Conservation (phyloP, 1,140 invertebrate genomes). For the Brevipalpus yothersi region DNA sequence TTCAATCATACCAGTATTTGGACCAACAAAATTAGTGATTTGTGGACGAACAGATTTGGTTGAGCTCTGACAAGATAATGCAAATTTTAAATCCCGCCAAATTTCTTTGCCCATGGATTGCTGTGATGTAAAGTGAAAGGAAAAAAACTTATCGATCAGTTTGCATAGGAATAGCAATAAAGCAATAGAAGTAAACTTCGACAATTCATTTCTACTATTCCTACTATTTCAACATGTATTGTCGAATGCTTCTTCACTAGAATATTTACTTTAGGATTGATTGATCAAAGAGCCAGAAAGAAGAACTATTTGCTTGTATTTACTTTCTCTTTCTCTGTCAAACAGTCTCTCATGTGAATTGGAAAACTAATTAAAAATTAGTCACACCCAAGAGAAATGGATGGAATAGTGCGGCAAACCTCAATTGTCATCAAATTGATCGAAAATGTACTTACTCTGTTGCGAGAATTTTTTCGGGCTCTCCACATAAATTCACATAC, state of each 20-base stretch:
- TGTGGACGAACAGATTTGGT: too few species aligned
- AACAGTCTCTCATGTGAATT: not conserved
- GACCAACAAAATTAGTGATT: too few species aligned
- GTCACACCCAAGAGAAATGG: not conserved
- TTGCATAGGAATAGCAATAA: not conserved
- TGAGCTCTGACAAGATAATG: constrained; percentile 37
- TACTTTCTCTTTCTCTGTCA: not conserved
- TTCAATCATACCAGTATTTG: too few species aligned
- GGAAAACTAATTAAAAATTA: not conserved
- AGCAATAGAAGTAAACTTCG: not conserved
- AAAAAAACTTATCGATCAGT: not conserved
- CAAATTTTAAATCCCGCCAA: constrained; percentile 74
- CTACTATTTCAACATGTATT: too few species aligned
- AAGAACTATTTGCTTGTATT: not conserved
- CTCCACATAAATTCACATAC: constrained; percentile 12
- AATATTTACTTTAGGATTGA: not conserved
- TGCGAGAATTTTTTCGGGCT: not conserved
- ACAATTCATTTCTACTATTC: not conserved
- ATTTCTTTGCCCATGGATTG: constrained; percentile 84
- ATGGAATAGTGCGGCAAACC: not conserved
- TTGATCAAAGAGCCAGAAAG: not conserved
- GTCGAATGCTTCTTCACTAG: not conserved
- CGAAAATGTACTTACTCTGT: not conserved
- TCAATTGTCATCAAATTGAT: not conserved
- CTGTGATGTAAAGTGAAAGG: constrained; percentile 18